Base-by-base conservation (phyloP, 2,888 invertebrate species). In the Eupithecia pulchellata region DNA sequence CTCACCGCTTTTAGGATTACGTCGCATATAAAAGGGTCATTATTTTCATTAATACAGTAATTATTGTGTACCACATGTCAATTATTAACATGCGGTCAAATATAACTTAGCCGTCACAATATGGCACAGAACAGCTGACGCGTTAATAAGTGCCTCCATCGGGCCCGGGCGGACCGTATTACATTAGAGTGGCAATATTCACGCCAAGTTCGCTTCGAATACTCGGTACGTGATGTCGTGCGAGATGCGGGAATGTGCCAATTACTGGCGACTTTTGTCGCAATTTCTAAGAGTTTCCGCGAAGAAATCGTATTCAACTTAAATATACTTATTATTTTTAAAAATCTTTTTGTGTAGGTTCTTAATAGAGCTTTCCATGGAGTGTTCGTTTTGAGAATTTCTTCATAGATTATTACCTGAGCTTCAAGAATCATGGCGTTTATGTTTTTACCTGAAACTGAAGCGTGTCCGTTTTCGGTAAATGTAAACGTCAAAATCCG, bases 61-160 rank as follows among this genome's bases (percentile, higher is more conserved):
- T 47, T n/a, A n/a, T n/a, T n/a, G n/a, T n/a, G n/a, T n/a, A n/a
- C n/a, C n/a, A n/a, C n/a, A n/a, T n/a, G n/a, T n/a, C n/a, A n/a
- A n/a, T n/a, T n/a, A n/a, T 32, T 52, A 25, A 52, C 25, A 65
- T 30, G 11, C 57, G 68, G 68, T 69, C 72, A 68, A 72, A 68
- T 30, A 65, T 68, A 65, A 66, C 30, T 64, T 65, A 52, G 52
- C 29, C 47, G 47, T 69, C 47, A 70, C 63, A 68, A 67, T 70
- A 62, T 77, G 58, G 69, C 57, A 65, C 64, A 47, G 58, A 34
- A 52, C 62, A 61, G 71, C 67, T 74, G 73, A 73, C 66, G 70
- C 73, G 69, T 69, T 71, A 75, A 75, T 76, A 73, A 77, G 69
- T 69, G 66, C 71, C 72, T 67, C 47, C 73, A 77, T 69, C 75